phyloP scores from a whole-genome alignment of 2,113 vertebrate genomes.

The Coptodon bakossiorum region DNA sequence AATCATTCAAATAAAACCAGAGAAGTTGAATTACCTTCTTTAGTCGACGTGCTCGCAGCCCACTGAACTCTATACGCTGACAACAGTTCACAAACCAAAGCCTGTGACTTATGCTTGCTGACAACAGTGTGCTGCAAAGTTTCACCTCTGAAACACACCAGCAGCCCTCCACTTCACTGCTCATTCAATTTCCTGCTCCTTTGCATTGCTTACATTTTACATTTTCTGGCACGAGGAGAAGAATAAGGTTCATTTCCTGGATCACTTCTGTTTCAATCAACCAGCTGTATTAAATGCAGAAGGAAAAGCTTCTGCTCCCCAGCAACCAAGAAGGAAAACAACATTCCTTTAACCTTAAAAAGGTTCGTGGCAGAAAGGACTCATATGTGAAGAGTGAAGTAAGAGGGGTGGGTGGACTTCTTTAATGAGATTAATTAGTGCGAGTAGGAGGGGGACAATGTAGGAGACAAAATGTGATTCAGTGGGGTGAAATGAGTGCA shows the following conservation, averaged over 20 bases:
- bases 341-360: background rate
- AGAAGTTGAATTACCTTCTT: background rate
- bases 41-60: background rate
- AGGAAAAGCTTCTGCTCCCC: background rate
- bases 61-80: background rate
- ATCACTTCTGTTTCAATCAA: conserved; percentile 6
- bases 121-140: background rate
- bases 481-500: background rate
- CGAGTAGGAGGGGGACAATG: background rate
- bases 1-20: background rate
- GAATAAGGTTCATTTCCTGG: conserved; percentile 13
- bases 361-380: background rate
- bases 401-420: background rate
- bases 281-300: background rate
- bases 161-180: background rate
- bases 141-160: background rate
- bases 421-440: background rate
- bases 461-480: background rate
- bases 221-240: background rate
- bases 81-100: background rate
- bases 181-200: conserved; percentile 20
- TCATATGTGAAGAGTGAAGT: background rate
- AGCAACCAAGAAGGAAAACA: background rate
- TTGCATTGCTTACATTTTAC: conserved; percentile 12
- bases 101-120: background rate